Percentiles rank a stretch among this genome's conserved stretches.
Evolutionary conservation across 2,797 vertebrate species (phyloP).

Genomic region (Catharus ustulatus): DNA sequence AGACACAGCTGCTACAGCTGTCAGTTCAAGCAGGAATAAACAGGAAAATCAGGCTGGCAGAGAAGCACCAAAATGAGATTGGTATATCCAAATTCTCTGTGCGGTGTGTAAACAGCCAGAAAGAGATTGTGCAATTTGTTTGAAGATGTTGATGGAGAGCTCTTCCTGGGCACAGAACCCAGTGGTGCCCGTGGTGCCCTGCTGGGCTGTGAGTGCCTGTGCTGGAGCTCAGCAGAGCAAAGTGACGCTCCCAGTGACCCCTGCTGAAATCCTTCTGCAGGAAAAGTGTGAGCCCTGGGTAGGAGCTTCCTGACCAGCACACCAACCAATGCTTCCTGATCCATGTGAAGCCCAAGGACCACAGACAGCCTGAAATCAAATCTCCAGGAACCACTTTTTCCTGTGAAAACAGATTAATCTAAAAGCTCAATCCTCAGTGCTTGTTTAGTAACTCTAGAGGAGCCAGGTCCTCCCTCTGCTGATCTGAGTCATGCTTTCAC

Average conservation of each 20-base stretch:
- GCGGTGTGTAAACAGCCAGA: neutral
- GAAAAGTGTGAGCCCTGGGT: neutral
- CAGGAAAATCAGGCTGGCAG: neutral
- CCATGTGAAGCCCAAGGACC: neutral
- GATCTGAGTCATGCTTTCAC: slow-evolving; percentile 26
- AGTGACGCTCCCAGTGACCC: rapidly evolving
- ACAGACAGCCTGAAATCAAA: slow-evolving; percentile 16
- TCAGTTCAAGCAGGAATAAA: neutral
- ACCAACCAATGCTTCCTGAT: neutral
- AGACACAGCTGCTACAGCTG: neutral
- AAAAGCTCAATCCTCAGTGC: neutral
- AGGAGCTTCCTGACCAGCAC: neutral
- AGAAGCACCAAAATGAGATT: neutral
- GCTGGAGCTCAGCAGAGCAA: neutral
- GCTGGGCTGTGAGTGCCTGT: neutral
- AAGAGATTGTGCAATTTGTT: neutral
- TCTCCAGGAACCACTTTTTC: slow-evolving; percentile 28
- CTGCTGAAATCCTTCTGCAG: neutral
- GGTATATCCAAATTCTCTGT: neutral
- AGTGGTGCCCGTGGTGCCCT: neutral
- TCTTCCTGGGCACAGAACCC: neutral
- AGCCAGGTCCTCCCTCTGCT: neutral
- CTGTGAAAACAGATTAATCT: slow-evolving; percentile 30
- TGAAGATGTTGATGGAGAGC: neutral
- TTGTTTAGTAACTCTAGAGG: slow-evolving; percentile 45